Base-by-base conservation (phyloP, 2,797 vertebrate species). In the Parotocinclus haroldoi region DNA sequence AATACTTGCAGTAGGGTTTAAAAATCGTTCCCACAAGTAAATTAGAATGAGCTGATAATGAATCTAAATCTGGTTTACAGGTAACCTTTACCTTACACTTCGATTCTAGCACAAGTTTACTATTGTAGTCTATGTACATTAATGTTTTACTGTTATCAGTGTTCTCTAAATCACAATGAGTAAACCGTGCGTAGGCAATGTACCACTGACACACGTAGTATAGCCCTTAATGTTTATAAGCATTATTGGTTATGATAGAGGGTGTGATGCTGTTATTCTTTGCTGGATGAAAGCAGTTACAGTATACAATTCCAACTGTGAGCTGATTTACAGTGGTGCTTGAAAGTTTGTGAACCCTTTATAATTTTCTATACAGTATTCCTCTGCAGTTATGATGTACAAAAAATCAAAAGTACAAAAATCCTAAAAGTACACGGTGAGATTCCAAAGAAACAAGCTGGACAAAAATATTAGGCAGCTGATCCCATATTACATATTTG, bases 141-240 rank as follows among this genome's bases (percentile, higher is more conserved):
- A 83, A 84, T 87, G 27, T 54, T 7, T 27, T 48, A 58, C 51
- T 64, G 19, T 63, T 58, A 39, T 64, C 44, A 55, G 68, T 52
- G 53, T 45, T 19, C 12, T 63, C 69, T 14, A 65, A 61, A 87
- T 81, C 85, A 87, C 86, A 87, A 84, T 87, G 83, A 86, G 86
- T 87, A 87, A 83, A 82, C 84, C 85, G 84, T 89, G 87, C 87
- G 86, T 85, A 90, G 84, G 85, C 89, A 84, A 85, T 81, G 88
- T 84, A 89, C 85, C 86, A 89, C 90, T 88, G 85, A 91, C 84
- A 85, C 85, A 89, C 87, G 84, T 90, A 87, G 86, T 89, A 87
- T 92, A 92, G 91, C 91, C 91, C 91, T 92, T 92, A 88, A 87
- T 90, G 87, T 88, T 87, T 84, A 88, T 83, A 91, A 90, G 87